Conservation (phyloP, 2,113 vertebrate species). For the Gracilinanus agilis region DNA sequence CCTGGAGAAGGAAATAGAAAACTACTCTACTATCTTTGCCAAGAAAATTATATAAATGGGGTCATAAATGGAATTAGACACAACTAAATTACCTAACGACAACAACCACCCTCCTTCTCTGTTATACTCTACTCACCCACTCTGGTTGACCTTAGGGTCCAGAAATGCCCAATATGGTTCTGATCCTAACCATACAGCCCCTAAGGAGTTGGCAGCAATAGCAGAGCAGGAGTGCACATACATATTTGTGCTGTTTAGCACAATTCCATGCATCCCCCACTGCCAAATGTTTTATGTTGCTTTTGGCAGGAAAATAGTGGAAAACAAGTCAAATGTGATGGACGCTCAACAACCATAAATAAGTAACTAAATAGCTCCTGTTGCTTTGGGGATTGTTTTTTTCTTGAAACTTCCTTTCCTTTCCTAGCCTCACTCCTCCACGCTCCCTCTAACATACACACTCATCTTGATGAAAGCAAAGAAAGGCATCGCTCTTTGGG, state of each 20-base stretch:
- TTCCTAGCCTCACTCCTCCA: background rate
- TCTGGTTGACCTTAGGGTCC: background rate
- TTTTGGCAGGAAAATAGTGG: background rate
- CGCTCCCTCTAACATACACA: rapidly evolving
- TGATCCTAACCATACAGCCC: rapidly evolving
- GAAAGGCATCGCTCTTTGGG: background rate
- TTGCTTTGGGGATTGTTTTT: background rate
- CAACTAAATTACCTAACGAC: too few relatives aligned
- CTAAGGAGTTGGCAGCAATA: rapidly evolving
- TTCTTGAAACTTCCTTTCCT: background rate
- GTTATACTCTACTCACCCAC: background rate
- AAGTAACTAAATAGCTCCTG: background rate
- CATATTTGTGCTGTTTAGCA: rapidly evolving
- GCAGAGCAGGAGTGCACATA: rapidly evolving
- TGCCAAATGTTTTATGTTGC: rapidly evolving
- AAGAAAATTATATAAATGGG: too few relatives aligned
- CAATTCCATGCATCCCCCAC: background rate
- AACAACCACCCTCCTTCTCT: background rate
- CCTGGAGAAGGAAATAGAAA: too few relatives aligned
- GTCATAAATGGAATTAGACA: too few relatives aligned
- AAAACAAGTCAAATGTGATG: background rate
- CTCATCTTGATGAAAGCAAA: rapidly evolving
- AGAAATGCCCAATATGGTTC: rapidly evolving
- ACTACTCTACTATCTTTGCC: too few relatives aligned
- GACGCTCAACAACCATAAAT: rapidly evolving